Evolutionary conservation across 2,113 vertebrate species (phyloP).

Genomic region (Paramormyrops kingsleyae): DNA sequence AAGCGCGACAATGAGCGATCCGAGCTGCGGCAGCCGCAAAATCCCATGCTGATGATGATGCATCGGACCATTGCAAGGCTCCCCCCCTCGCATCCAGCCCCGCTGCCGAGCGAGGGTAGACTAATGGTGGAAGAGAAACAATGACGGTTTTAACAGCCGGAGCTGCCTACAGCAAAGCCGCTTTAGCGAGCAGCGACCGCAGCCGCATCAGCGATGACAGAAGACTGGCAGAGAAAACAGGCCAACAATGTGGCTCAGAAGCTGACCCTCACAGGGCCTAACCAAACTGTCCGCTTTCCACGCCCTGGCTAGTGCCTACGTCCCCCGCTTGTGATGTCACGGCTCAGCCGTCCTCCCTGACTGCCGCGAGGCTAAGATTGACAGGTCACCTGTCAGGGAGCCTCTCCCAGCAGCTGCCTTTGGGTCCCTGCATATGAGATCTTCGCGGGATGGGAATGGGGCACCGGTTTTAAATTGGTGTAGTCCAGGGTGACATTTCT

Average conservation of each 20-base stretch:
- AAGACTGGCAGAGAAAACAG: constrained; percentile 65
- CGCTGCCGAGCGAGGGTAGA: constrained; percentile 47
- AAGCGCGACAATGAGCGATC: constrained; percentile 52
- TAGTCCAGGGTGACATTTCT: not conserved
- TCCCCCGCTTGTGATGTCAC: constrained; percentile 44
- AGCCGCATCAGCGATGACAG: constrained; percentile 64
- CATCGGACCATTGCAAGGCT: constrained; percentile 45
- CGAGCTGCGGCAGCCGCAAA: constrained; percentile 47
- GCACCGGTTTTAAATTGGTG: constrained; percentile 11
- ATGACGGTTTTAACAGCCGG: constrained; percentile 63
- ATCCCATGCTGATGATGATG: constrained; percentile 58
- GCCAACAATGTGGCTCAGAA: constrained; percentile 63
- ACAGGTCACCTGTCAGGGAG: constrained; percentile 17
- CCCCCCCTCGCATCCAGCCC: not conserved
- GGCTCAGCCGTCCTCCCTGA: not conserved
- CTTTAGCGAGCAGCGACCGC: constrained; percentile 55
- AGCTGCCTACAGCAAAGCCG: constrained; percentile 67
- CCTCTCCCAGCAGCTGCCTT: constrained; percentile 14
- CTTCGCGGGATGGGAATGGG: constrained; percentile 10
- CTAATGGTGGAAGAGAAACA: constrained; percentile 56
- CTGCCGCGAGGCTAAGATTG: constrained; percentile 9
- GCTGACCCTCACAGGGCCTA: constrained; percentile 58
- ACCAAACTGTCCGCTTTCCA: constrained; percentile 46
- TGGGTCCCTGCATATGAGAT: constrained; percentile 11
- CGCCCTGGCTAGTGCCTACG: constrained; percentile 44